phyloP scores from a whole-genome alignment of 2,797 vertebrate species.

The Phrynocephalus forsythii region DNA sequence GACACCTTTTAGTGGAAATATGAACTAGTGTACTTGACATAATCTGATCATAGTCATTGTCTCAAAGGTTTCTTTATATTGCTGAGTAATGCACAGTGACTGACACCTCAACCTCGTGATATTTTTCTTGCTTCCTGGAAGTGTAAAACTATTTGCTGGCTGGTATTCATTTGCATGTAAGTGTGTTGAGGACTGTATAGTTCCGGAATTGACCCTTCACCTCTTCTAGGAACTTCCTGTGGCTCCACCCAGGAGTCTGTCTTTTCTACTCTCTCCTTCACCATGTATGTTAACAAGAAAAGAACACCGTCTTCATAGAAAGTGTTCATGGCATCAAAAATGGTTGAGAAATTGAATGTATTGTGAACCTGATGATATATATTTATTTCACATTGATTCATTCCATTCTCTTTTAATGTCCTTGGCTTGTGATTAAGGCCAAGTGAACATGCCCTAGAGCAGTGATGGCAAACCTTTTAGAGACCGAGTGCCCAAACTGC shows the following conservation, averaged over 20 bases:
- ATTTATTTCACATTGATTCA: background rate
- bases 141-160: background rate
- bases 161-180: background rate
- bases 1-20: background rate
- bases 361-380: background rate
- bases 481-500: no score
- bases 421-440: background rate
- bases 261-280: background rate
- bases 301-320: no score
- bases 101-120: background rate
- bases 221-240: background rate
- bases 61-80: background rate
- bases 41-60: background rate
- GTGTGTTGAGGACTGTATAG: background rate
- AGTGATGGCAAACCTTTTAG: no score
- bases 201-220: background rate
- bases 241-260: no score
- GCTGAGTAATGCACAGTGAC: background rate
- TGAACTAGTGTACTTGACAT: background rate
- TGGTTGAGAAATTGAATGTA: background rate
- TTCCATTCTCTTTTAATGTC: background rate
- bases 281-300: no score
- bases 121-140: background rate
- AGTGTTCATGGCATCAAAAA: background rate
- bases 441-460: background rate